Evolutionary conservation across 2,113 vertebrate species (phyloP).

Genomic region (Coptodon rendalli): DNA sequence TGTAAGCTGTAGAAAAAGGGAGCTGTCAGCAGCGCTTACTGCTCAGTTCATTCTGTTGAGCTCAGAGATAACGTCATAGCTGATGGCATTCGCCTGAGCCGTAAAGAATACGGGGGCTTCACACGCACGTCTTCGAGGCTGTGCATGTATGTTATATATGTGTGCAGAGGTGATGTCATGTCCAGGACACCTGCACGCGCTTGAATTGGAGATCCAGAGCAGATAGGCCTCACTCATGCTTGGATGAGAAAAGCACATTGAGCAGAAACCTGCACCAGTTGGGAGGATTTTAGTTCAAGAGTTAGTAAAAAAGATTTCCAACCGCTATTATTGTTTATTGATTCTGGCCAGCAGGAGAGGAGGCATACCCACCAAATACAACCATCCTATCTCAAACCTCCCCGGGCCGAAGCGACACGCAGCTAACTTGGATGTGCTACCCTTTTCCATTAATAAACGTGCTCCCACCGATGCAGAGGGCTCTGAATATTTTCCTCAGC

Average conservation of each 20-base stretch:
- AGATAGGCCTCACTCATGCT: constrained; percentile 14
- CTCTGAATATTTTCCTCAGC: constrained; percentile 51
- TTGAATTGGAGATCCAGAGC: constrained; percentile 23
- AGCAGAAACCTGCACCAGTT: constrained; percentile 24
- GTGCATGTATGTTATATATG: neutral
- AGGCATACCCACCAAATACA: constrained; percentile 13
- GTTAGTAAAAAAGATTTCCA: constrained; percentile 45
- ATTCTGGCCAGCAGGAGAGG: constrained; percentile 26
- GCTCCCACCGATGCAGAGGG: constrained; percentile 22
- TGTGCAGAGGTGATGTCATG: constrained; percentile 24
- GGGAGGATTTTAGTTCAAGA: constrained; percentile 23
- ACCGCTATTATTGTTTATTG: constrained; percentile 38
- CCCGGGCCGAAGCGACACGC: neutral
- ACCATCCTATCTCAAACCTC: constrained; percentile 8
- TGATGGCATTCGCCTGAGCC: neutral
- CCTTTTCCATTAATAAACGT: constrained; percentile 62
- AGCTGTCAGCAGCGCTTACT: neutral
- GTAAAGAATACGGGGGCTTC: neutral
- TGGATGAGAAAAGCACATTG: constrained; percentile 48
- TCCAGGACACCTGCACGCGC: constrained; percentile 31
- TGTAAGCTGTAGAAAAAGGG: neutral
- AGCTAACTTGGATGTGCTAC: constrained; percentile 45
- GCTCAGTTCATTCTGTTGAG: neutral
- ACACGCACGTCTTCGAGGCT: neutral
- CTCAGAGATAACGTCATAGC: constrained; percentile 15